Conservation (phyloP, 2,113 vertebrate species). For the Nibea coibor region DNA sequence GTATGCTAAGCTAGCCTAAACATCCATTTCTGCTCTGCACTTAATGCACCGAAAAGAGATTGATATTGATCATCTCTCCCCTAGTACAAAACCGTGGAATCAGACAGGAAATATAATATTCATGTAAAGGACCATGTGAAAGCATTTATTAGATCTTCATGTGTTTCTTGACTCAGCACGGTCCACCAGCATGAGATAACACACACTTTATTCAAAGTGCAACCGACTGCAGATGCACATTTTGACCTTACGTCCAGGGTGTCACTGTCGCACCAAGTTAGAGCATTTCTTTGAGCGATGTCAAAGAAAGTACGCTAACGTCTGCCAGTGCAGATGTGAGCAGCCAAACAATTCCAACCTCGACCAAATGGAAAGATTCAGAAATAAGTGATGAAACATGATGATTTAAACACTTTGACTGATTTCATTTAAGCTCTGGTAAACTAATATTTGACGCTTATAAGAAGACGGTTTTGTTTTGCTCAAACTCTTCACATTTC, state of each 20-base stretch:
- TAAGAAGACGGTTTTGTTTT: not conserved
- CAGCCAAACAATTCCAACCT: not conserved
- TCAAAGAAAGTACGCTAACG: not conserved
- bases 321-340: not conserved
- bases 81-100: not conserved
- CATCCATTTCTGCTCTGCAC: not conserved
- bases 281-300: too few relatives aligned
- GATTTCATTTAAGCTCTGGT: not conserved
- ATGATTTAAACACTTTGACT: not conserved
- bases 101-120: not conserved
- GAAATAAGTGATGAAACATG: not conserved
- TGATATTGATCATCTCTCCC: not conserved
- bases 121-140: not conserved
- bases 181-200: too few relatives aligned
- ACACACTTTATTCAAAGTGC: not conserved
- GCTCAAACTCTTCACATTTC: not conserved
- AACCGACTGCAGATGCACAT: not conserved
- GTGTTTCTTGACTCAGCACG: not conserved
- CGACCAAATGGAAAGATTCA: not conserved
- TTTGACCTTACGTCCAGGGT: not conserved
- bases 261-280: slow-evolving; percentile 2
- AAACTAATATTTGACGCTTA: not conserved
- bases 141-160: not conserved
- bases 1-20: not conserved
- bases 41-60: not conserved